Conservation (phyloP, 2,888 invertebrate genomes). For the Eupithecia tripunctaria region DNA sequence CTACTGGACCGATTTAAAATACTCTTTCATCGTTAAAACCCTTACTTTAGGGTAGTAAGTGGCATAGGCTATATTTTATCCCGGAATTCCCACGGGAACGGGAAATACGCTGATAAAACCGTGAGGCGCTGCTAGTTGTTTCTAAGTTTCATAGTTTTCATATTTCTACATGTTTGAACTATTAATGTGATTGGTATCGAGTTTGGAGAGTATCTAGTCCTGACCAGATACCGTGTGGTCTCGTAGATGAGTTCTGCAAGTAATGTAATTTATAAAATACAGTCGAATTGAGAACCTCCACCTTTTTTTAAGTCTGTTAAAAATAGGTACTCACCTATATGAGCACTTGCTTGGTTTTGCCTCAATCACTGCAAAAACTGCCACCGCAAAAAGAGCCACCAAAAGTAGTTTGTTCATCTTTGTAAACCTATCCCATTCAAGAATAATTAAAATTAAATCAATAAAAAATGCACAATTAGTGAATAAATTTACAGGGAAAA, state of each 20-base stretch:
- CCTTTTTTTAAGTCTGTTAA: no score
- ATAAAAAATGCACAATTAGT: background rate
- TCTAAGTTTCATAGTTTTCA: no score
- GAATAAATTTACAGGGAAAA: background rate
- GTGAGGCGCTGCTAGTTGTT: no score
- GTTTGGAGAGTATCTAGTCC: background rate
- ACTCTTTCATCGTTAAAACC: no score
- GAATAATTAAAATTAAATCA: background rate
- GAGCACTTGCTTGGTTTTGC: constrained; percentile 47
- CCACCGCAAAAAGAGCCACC: constrained; percentile 47
- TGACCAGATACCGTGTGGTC: background rate
- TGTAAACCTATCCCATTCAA: background rate
- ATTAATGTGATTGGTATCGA: background rate
- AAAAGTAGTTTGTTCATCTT: constrained; percentile 57
- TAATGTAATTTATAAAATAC: no score
- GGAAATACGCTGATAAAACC: no score
- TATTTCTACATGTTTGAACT: background rate
- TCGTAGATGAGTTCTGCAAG: background rate
- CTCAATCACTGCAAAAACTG: constrained; percentile 51
- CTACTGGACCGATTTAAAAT: no score
- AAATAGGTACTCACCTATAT: constrained; percentile 25
- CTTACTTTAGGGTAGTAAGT: no score
- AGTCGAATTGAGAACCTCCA: no score
- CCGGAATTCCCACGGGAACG: no score
- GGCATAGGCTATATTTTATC: no score